Evolutionary conservation across 2,113 vertebrate species (phyloP), one percentile per base, ranked within the genome.

Genomic region (Anolis sagrei): DNA sequence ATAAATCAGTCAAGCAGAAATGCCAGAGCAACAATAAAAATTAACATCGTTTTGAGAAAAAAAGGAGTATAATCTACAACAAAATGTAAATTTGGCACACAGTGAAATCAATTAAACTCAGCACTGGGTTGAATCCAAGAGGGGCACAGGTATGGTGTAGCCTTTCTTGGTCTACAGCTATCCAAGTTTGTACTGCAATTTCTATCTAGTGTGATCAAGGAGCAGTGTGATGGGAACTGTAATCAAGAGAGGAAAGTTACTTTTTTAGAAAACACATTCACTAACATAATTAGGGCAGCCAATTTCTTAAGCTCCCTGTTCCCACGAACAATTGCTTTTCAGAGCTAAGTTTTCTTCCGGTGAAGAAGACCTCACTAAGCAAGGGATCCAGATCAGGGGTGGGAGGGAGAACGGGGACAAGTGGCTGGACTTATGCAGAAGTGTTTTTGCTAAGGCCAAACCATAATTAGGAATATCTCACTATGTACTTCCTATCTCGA

Each of bases 41-140:
- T n/a, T 6, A 36, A 77, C 58, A 14, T 23, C 18, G 36, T 29
- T 88, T 62, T 34, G 68, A 73, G 39, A 83, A 90, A 74, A 49
- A 9, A 1, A 8, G 36, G n/a, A 87, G 82, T 54, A 81, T 81
- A 8, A 83, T 32, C 48, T 75, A n/a, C 7, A 23, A n/a, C 32
- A 58, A 11, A 44, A 49, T 6, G 10, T 70, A 23, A 58, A 19
- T 11, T 54, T 7, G 36, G 68, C 29, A 82, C 3, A 36, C 34
- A 74, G 13, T 54, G 32, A 54, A 78, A 39, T 77, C 7, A 78
- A 69, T 25, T 18, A 39, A 69, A 76, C 16, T n/a, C 36, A 21
- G 11, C 44, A 75, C 4, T 27, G 7, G 5, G 36, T 75, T 62
- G 70, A 51, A 74, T 23, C 66, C 48, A 34, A 13, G 23, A 66